These are phyloP conservation scores for Apodemia mormo DNA, from an alignment of 2,888 invertebrate genomes.

Conservation along the genomic window DNA sequence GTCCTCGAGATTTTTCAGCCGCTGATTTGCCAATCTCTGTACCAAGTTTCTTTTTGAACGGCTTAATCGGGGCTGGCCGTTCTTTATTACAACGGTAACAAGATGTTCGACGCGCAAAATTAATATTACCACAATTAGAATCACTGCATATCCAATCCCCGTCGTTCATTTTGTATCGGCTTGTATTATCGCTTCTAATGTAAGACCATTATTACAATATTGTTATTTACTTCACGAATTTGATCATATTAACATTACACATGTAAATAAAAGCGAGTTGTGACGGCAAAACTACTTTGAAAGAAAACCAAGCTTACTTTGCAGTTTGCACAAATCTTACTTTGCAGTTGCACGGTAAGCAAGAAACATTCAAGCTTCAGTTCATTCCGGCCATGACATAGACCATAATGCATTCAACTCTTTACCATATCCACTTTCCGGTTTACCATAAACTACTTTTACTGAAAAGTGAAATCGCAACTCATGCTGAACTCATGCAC, in stretches of 20 bases:
- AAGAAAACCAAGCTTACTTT: conserved; percentile 77
- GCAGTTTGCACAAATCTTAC: conserved; percentile 38
- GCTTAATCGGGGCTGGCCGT: conserved; percentile 63
- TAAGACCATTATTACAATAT: conserved; percentile 2
- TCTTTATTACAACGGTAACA: conserved; percentile 96
- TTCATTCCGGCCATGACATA: conserved; percentile 62
- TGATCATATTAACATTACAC: conserved; percentile 21
- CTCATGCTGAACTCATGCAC: too few species aligned
- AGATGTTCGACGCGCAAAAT: conserved; percentile 93
- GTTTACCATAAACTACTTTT: conserved; percentile 11
- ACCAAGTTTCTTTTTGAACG: conserved; percentile 90
- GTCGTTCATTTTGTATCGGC: conserved; percentile 73
- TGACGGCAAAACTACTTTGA: conserved; percentile 60
- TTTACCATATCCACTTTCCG: conserved; percentile 21
- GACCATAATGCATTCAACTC: conserved; percentile 28
- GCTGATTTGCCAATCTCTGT: conserved; percentile 99
- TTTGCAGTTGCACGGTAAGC: conserved; percentile 23
- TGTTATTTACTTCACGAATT: conserved; percentile 69
- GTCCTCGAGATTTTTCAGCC: conserved; percentile 98
- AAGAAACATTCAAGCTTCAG: conserved; percentile 34
- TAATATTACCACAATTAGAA: conserved; percentile 93
- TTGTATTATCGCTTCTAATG: conserved; percentile 28
- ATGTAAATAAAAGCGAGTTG: conserved; percentile 50
- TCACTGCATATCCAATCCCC: conserved; percentile 86
- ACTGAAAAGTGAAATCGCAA: not conserved